Percentiles rank a stretch among this genome's conserved stretches.
These are phyloP conservation scores for Pelagia noctiluca DNA, from an alignment of 30 jellyfish, hydroid and myxozoan species.

Conservation along the genomic window DNA sequence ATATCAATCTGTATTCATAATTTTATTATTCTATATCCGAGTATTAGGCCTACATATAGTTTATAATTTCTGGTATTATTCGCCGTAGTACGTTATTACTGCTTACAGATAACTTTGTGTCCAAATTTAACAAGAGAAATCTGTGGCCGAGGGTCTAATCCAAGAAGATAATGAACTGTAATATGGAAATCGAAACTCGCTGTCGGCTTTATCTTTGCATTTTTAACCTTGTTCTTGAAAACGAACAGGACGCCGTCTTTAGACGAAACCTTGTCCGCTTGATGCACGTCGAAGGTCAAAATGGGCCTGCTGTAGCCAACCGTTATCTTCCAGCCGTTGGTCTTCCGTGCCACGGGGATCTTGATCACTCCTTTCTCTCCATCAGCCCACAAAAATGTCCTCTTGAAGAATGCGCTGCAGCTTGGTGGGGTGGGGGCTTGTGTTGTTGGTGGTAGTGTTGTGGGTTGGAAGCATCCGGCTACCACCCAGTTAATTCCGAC, in stretches of 20 bases:
- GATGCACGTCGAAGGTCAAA: conserved; percentile 50
- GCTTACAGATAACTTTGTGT: conserved; percentile 30
- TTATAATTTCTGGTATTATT: too few species aligned
- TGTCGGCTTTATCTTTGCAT: conserved; percentile 12
- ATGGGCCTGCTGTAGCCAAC: conserved; percentile 17
- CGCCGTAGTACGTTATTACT: conserved; percentile 16
- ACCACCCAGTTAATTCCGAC: conserved; percentile 61
- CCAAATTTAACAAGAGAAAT: conserved; percentile 26
- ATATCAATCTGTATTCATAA: too few species aligned
- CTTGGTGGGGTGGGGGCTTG: conserved; percentile 25
- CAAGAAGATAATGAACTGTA: conserved; percentile 41
- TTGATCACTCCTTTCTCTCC: conserved; percentile 58
- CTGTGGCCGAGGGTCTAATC: conserved; percentile 35
- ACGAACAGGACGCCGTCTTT: conserved; percentile 24
- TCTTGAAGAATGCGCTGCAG: conserved; percentile 33
- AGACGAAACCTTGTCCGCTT: conserved; percentile 50
- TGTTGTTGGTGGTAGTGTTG: conserved; percentile 29
- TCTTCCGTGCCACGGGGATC: conserved; percentile 38
- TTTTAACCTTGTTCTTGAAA: conserved; percentile 36
- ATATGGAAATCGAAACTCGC: conserved; percentile 26
- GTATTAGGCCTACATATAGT: too few species aligned
- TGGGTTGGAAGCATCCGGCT: conserved; percentile 4
- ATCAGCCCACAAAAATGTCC: conserved; percentile 48
- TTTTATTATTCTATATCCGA: too few species aligned
- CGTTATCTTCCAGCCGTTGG: conserved; percentile 62